These are phyloP conservation scores for Platycercus adscitus DNA, from an alignment of 2,113 vertebrate genomes.

Conservation along the genomic window DNA sequence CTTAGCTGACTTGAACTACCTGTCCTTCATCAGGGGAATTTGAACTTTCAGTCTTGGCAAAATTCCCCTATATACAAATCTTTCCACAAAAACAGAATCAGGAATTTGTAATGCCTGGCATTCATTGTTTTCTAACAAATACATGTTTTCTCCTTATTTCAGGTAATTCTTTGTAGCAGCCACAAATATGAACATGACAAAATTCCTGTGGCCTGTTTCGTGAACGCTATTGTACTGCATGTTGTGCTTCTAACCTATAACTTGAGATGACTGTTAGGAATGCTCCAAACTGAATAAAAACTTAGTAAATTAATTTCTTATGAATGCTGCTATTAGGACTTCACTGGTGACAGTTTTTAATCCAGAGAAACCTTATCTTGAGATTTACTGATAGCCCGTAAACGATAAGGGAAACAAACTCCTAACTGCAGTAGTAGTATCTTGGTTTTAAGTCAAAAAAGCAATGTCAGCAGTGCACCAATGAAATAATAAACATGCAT, in stretches of 20 bases:
- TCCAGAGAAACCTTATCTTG: not conserved
- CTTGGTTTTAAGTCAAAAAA: constrained; percentile 4
- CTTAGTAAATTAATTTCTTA: not conserved
- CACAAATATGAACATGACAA: not conserved
- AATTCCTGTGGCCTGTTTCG: not conserved
- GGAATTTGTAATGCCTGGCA: not conserved
- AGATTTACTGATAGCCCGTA: not conserved
- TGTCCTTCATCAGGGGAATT: not conserved
- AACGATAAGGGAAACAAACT: not conserved
- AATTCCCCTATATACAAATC: not conserved
- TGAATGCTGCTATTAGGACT: not conserved
- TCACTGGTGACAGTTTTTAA: not conserved
- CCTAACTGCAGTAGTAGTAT: not conserved
- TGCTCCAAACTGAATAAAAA: not conserved
- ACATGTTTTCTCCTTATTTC: not conserved
- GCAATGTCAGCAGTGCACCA: not conserved
- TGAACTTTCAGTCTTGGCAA: not conserved
- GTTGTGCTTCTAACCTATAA: not conserved
- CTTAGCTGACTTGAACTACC: not conserved
- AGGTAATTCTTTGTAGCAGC: not conserved
- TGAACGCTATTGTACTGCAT: not conserved
- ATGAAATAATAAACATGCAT: not conserved
- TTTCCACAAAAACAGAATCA: not conserved
- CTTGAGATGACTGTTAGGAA: not conserved
- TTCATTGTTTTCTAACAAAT: not conserved